These are phyloP conservation scores for Arrhopalites spinosus DNA, from an alignment of 2,888 invertebrate genomes.

Conservation along the genomic window DNA sequence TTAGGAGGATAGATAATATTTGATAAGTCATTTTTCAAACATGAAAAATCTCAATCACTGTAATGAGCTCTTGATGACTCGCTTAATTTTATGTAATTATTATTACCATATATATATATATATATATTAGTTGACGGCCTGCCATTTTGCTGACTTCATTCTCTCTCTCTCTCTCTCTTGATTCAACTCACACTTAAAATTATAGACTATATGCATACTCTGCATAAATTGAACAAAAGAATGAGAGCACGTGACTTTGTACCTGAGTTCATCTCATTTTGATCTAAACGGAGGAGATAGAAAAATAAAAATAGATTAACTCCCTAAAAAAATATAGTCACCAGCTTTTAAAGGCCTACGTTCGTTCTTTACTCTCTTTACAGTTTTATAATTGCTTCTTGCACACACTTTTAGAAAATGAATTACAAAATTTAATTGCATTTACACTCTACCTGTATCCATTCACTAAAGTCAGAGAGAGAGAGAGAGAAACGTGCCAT, in stretches of 20 bases:
- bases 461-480: no score
- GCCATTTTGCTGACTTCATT: conserved; percentile 27
- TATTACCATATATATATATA: no score
- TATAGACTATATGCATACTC: no score
- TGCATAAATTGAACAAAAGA: no score
- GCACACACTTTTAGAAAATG: not conserved
- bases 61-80: conserved; percentile 35
- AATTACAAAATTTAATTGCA: conserved; percentile 14
- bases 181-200: no score
- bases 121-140: conserved; percentile 19
- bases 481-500: no score
- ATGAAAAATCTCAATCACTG: conserved; percentile 7
- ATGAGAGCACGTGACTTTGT: no score
- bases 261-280: no score
- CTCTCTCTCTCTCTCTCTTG: conserved; percentile 1
- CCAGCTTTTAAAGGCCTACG: not conserved
- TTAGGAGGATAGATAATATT: not conserved
- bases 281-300: no score
- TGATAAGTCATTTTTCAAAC: conserved; percentile 1
- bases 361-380: not conserved
- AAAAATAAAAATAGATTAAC: no score
- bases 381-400: not conserved
- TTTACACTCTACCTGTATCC: not conserved
- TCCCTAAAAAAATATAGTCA: no score
- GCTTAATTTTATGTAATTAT: conserved; percentile 9